Evolutionary conservation across 2,797 vertebrate genomes (phyloP).

Genomic region (Crenichthys baileyi): DNA sequence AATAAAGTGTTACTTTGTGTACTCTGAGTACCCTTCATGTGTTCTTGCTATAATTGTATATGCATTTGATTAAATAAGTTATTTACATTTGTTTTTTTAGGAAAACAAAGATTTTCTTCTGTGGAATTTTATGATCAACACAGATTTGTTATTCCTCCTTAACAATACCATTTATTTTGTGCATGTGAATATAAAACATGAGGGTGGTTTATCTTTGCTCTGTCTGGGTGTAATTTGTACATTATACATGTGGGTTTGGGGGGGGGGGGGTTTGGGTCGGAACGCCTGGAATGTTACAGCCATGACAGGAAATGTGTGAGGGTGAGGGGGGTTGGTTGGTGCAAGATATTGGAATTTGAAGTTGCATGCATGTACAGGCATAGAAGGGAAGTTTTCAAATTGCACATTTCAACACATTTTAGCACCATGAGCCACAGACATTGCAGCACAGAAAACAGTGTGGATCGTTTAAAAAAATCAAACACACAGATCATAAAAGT

Average conservation of each 20-base stretch:
- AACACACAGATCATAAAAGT: conserved; percentile 35
- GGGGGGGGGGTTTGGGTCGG: conserved; percentile 10
- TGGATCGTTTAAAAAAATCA: conserved; percentile 28
- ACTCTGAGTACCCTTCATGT: no score
- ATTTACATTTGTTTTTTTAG: neutral
- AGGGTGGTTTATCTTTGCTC: neutral
- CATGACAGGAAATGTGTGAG: conserved; percentile 72
- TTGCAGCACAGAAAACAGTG: neutral
- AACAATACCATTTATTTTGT: neutral
- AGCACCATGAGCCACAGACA: neutral
- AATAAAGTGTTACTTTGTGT: no score
- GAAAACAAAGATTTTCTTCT: neutral
- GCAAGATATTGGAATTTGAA: conserved; percentile 61
- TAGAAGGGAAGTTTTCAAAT: neutral
- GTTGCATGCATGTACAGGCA: conserved; percentile 27
- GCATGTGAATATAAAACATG: neutral
- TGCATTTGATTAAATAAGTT: neutral
- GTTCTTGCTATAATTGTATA: neutral
- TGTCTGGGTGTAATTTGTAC: conserved; percentile 11
- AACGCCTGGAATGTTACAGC: conserved; percentile 64
- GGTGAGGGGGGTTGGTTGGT: conserved; percentile 40
- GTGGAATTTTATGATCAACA: neutral
- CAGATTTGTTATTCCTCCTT: neutral
- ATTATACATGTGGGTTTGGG: conserved; percentile 41
- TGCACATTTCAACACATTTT: neutral